Conservation (phyloP, 1,140 invertebrate species). For the Diorhabda carinulata region DNA sequence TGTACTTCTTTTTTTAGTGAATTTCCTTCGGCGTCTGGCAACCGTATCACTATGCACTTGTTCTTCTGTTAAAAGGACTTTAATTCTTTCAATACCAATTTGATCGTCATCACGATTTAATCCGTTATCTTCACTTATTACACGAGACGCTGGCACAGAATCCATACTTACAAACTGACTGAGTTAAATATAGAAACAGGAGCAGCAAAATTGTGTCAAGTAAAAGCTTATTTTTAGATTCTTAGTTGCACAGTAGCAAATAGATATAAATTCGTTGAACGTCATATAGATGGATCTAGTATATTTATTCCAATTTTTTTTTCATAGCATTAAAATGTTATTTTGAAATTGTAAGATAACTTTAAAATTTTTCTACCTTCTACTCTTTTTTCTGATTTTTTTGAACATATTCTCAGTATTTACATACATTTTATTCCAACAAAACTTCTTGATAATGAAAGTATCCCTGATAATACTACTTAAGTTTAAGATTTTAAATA, state of each 20-base stretch:
- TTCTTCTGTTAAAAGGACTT: slow-evolving; percentile 48
- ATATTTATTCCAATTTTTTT: too few species aligned
- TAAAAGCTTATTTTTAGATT: background rate
- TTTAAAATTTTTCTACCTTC: too few species aligned
- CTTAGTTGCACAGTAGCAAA: too few species aligned
- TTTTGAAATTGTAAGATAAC: too few species aligned
- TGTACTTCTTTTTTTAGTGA: slow-evolving; percentile 52
- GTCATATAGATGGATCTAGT: too few species aligned
- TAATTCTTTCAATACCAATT: slow-evolving; percentile 30
- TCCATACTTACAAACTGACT: slow-evolving; percentile 38
- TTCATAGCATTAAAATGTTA: too few species aligned
- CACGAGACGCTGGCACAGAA: slow-evolving; percentile 30
- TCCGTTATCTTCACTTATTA: slow-evolving; percentile 31
- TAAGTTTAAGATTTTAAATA: too few species aligned
- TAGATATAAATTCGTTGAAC: background rate
- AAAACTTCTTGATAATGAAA: too few species aligned
- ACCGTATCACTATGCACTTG: slow-evolving; percentile 50
- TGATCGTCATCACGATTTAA: slow-evolving; percentile 24
- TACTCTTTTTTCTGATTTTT: too few species aligned
- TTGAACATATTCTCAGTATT: too few species aligned
- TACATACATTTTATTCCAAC: too few species aligned
- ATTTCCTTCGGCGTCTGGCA: slow-evolving; percentile 51
- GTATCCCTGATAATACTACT: too few species aligned
- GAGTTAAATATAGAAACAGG: slow-evolving; percentile 23
- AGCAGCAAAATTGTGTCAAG: background rate